phyloP scores from a whole-genome alignment of 2,888 invertebrate species.

The Fissipunctia ypsillon region DNA sequence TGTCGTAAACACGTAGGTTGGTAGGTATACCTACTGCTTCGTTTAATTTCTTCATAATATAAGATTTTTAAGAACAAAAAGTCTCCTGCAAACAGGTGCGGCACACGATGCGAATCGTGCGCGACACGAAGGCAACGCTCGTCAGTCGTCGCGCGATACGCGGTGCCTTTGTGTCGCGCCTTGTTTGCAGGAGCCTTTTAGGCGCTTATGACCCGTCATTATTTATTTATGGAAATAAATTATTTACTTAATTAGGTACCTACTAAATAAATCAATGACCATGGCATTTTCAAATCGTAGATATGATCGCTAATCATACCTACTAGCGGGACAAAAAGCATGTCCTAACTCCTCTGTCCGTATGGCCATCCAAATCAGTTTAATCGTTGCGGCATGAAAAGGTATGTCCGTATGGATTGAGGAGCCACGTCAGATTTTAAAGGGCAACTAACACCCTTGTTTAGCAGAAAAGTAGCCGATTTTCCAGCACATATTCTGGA shows the following conservation, averaged over 20 bases:
- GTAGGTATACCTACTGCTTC: constrained; percentile 8
- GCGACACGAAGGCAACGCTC: no score
- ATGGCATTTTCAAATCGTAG: constrained; percentile 23
- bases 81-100: no score
- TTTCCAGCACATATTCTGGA: no score
- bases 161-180: no score
- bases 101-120: no score
- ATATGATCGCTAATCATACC: neutral
- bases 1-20: constrained; percentile 60
- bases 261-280: neutral
- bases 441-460: no score
- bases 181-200: no score
- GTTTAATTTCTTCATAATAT: constrained; percentile 13
- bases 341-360: neutral
- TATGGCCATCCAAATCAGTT: neutral
- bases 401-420: no score
- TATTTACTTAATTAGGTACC: no score
- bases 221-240: constrained; percentile 11
- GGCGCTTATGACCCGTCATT: constrained; percentile 3
- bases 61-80: constrained; percentile 33
- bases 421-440: no score
- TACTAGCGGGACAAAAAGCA: neutral
- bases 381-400: neutral
- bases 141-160: no score
- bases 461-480: no score